Percentiles rank a stretch among this genome's conserved stretches.
phyloP scores from a whole-genome alignment of 2,888 invertebrate genomes.

The Anorthoa munda region DNA sequence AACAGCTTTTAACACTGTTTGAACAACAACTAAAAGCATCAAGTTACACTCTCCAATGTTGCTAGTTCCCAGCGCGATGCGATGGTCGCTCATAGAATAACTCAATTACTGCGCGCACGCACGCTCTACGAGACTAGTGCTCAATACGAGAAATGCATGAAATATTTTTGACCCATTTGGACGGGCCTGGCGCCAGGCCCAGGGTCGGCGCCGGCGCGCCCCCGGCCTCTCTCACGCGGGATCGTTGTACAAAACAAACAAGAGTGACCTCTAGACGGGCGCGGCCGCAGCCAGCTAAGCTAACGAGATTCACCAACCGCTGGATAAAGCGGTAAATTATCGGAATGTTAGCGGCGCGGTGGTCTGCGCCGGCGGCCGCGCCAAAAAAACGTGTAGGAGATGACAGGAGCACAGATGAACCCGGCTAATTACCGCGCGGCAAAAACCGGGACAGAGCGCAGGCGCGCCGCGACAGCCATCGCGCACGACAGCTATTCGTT shows the following conservation, averaged over 20 bases:
- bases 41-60: constrained; percentile 78
- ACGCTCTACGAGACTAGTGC: constrained; percentile 72
- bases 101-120: constrained; percentile 84
- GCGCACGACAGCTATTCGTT: constrained; percentile 81
- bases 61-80: constrained; percentile 56
- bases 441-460: constrained; percentile 81
- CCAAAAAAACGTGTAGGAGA: constrained; percentile 89
- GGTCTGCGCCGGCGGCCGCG: constrained; percentile 82
- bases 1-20: constrained; percentile 79
- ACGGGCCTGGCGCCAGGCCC: constrained; percentile 88
- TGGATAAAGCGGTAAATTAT: constrained; percentile 91
- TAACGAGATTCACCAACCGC: constrained; percentile 90
- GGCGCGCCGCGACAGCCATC: constrained; percentile 81
- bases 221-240: constrained; percentile 87
- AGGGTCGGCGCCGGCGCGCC: constrained; percentile 88
- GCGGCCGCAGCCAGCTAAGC: constrained; percentile 81
- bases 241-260: constrained; percentile 91
- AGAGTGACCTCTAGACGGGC: constrained; percentile 89
- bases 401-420: constrained; percentile 88
- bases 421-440: constrained; percentile 84
- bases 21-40: constrained; percentile 83
- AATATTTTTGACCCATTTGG: constrained; percentile 88
- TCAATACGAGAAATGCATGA: constrained; percentile 87
- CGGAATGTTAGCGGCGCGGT: constrained; percentile 87
- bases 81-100: constrained; percentile 76